A percentile compares a stretch with the other conserved stretches of the same genome.
phyloP scores from a whole-genome alignment of 2,113 vertebrate species.

The Xiphophorus hellerii region DNA sequence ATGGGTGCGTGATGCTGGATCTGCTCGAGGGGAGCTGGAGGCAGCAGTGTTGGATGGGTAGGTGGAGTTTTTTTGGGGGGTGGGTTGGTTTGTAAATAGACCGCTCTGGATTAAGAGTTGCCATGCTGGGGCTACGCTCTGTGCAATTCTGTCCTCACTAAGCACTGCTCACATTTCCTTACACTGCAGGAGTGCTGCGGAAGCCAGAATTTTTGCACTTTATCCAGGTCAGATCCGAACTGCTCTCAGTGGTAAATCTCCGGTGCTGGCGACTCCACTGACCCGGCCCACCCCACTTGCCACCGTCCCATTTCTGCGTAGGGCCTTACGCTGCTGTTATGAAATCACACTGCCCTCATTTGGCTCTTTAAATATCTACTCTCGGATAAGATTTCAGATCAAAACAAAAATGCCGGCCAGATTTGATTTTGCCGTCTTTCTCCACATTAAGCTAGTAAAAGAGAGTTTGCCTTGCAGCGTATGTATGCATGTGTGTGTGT shows the following conservation, averaged over 20 bases:
- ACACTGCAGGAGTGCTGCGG: constrained; percentile 26
- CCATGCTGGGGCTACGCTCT: constrained; percentile 44
- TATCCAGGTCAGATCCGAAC: constrained; percentile 66
- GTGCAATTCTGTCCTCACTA: constrained; percentile 61
- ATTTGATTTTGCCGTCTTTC: constrained; percentile 49
- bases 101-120: constrained; percentile 58
- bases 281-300: constrained; percentile 17
- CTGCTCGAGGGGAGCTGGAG: constrained; percentile 47
- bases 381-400: constrained; percentile 47
- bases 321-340: constrained; percentile 44
- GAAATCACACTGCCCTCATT: constrained; percentile 53
- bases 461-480: constrained; percentile 64
- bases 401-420: constrained; percentile 52
- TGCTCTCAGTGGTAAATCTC: constrained; percentile 50
- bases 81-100: constrained; percentile 63
- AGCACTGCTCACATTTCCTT: constrained; percentile 59
- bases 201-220: constrained; percentile 49
- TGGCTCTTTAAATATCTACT: constrained; percentile 35
- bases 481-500: constrained; percentile 46
- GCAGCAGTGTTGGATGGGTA: constrained; percentile 2
- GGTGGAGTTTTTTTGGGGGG: background rate
- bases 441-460: constrained; percentile 56
- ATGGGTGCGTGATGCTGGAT: constrained; percentile 50
- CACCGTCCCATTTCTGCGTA: constrained; percentile 46
- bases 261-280: constrained; percentile 37